These are phyloP conservation scores for Glossophaga mutica DNA, from an alignment of 2,797 vertebrate genomes.

Conservation along the genomic window DNA sequence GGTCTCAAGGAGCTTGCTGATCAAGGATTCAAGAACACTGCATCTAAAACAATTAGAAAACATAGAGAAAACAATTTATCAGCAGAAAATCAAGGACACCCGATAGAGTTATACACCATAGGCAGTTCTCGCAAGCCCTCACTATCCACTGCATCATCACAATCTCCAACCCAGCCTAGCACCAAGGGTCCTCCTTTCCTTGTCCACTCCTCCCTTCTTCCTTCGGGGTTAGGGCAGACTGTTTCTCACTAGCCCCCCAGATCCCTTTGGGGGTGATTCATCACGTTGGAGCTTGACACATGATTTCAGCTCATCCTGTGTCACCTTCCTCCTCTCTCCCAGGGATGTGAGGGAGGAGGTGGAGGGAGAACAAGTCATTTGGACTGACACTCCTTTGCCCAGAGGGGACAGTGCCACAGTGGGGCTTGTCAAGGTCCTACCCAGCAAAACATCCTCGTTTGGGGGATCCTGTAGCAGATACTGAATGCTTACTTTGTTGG, in stretches of 20 bases:
- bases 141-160: not conserved
- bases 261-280: not conserved
- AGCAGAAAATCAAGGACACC: not conserved
- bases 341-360: not conserved
- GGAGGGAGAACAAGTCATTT: not conserved
- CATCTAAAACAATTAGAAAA: not conserved
- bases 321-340: not conserved
- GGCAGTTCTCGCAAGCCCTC: not conserved
- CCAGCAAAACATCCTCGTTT: not conserved
- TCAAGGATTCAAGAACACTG: not conserved
- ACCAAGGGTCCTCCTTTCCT: not conserved
- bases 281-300: not conserved
- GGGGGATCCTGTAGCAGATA: not conserved
- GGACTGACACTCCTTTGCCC: not conserved
- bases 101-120: not conserved
- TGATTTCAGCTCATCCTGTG: not conserved
- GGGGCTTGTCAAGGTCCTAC: not conserved
- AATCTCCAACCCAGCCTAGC: not conserved
- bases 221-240: not conserved
- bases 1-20: not conserved
- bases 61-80: not conserved
- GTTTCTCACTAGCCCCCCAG: not conserved
- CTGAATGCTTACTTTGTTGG: not conserved
- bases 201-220: not conserved
- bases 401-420: not conserved